A percentile compares a stretch with the other conserved stretches of the same genome.
phyloP scores from a whole-genome alignment of 2,113 vertebrate genomes.

The Leucosticte australis region DNA sequence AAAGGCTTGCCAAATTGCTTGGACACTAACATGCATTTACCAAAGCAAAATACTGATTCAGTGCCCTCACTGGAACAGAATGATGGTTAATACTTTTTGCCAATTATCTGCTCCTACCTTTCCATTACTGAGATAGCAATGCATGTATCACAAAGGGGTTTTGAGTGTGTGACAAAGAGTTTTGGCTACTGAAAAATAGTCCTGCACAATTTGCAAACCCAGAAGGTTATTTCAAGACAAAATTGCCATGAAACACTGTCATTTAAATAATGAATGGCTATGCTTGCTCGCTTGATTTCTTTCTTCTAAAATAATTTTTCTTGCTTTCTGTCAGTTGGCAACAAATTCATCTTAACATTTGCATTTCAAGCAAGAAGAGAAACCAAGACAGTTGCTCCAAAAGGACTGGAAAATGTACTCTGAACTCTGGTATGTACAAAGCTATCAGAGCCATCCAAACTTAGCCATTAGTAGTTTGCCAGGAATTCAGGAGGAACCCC shows the following conservation, averaged over 20 bases:
- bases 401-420: slow-evolving; percentile 8
- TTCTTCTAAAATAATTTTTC: slow-evolving; percentile 58
- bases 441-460: background rate
- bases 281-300: slow-evolving; percentile 43
- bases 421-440: background rate
- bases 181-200: slow-evolving; percentile 31
- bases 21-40: background rate
- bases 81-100: background rate
- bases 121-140: background rate
- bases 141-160: background rate
- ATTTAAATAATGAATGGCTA: slow-evolving; percentile 59
- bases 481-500: background rate
- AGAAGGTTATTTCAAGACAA: slow-evolving; percentile 58
- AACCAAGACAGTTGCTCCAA: slow-evolving; percentile 19
- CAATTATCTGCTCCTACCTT: slow-evolving; percentile 22
- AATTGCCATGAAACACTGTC: slow-evolving; percentile 33
- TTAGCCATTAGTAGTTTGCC: background rate
- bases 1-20: background rate
- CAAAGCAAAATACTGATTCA: background rate
- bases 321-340: slow-evolving; percentile 51
- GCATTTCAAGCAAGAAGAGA: slow-evolving; percentile 31
- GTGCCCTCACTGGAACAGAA: background rate
- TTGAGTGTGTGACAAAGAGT: slow-evolving; percentile 16
- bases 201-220: slow-evolving; percentile 21
- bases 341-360: slow-evolving; percentile 54